Conservation (phyloP, 2,888 invertebrate species). For the Yponomeuta sedellus region DNA sequence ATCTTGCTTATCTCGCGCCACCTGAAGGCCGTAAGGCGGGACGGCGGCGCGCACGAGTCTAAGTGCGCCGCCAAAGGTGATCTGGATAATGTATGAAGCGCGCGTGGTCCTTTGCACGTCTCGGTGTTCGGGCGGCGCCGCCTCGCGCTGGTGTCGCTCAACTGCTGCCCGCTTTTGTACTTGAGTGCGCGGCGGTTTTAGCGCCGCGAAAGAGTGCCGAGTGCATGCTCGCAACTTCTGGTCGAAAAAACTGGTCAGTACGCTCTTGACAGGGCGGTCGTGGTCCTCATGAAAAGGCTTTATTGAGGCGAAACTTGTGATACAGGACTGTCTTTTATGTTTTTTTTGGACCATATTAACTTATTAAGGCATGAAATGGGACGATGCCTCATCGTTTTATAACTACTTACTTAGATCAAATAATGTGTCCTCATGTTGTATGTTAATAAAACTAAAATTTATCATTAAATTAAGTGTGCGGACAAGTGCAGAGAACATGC, state of each 20-base stretch:
- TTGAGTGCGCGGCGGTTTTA: not conserved
- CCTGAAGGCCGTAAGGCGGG: conserved; percentile 78
- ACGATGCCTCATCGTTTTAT: no score
- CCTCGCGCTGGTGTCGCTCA: conserved; percentile 22
- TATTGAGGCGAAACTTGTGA: not conserved
- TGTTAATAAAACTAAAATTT: no score
- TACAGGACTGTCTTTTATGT: not conserved
- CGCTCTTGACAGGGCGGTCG: no score
- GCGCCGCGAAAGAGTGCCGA: not conserved
- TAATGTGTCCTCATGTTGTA: no score
- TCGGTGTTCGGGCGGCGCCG: conserved; percentile 43
- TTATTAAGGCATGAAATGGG: no score
- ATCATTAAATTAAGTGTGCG: no score
- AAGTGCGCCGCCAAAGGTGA: conserved; percentile 77
- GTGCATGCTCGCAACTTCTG: not conserved
- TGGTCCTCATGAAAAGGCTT: no score
- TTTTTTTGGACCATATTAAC: no score
- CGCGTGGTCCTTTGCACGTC: conserved; percentile 63
- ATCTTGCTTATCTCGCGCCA: conserved; percentile 96
- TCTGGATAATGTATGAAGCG: conserved; percentile 74
- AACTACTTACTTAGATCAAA: no score
- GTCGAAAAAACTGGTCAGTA: no score
- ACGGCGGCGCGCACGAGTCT: conserved; percentile 73
- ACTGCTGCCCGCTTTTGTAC: conserved; percentile 21
- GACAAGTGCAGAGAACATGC: no score